Conservation (phyloP, 2,113 vertebrate genomes). For the Ceratotherium simum region DNA sequence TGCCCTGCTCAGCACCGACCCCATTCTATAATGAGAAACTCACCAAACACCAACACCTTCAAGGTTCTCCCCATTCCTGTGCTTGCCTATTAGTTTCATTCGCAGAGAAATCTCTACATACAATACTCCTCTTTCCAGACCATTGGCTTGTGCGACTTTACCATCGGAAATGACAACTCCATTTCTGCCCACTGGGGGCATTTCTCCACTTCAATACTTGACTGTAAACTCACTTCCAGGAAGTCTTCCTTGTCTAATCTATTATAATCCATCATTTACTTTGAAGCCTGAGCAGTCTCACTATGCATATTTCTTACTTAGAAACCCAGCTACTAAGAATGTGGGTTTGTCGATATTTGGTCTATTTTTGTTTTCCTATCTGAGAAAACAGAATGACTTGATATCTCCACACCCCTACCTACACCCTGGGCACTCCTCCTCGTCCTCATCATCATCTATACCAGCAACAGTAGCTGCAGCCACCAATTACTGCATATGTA, state of each 20-base stretch:
- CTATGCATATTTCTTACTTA: neutral
- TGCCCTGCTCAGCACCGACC: neutral
- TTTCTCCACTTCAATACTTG: neutral
- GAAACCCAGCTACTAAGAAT: neutral
- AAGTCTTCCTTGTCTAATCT: neutral
- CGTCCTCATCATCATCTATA: rapidly evolving
- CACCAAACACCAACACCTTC: neutral
- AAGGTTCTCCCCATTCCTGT: neutral
- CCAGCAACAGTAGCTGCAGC: neutral
- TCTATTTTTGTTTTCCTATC: neutral
- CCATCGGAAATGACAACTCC: neutral
- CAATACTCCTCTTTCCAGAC: neutral
- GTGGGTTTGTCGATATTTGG: neutral
- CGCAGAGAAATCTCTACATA: neutral
- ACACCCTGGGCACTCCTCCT: neutral
- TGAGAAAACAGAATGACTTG: neutral
- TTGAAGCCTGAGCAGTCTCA: neutral
- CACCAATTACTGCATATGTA: rapidly evolving
- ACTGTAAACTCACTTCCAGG: neutral
- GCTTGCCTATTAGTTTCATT: neutral
- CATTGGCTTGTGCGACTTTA: rapidly evolving
- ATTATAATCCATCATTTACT: neutral
- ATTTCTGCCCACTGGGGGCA: neutral
- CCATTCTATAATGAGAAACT: neutral
- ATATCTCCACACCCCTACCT: neutral